phyloP scores from a whole-genome alignment of 2,888 invertebrate species.

The Agrochola lychnidis region DNA sequence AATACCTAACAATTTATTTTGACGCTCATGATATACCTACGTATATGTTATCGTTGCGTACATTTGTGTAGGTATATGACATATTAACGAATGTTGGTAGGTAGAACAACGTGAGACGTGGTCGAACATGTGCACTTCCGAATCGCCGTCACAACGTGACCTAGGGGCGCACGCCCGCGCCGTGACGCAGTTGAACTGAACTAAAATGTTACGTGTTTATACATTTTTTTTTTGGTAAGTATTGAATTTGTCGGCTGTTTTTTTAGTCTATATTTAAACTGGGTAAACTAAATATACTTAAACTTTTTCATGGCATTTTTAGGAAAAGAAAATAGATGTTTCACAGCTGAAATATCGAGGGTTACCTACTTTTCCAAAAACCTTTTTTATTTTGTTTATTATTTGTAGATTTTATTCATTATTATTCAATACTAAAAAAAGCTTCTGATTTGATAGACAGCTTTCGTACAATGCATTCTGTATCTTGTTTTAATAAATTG shows the following conservation, averaged over 20 bases:
- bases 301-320: background rate
- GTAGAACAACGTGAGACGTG: constrained; percentile 65
- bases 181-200: constrained; percentile 7
- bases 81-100: constrained; percentile 50
- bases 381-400: background rate
- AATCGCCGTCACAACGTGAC: constrained; percentile 71
- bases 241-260: background rate
- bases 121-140: constrained; percentile 71
- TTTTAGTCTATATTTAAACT: background rate
- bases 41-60: constrained; percentile 22
- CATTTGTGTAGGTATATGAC: constrained; percentile 27
- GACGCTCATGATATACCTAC: background rate
- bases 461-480: background rate
- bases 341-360: background rate
- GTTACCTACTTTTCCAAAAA: background rate
- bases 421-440: no score
- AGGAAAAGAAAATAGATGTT: background rate
- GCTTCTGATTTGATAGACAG: background rate
- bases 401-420: background rate
- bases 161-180: constrained; percentile 47
- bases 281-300: background rate
- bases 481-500: background rate
- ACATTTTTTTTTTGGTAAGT: background rate
- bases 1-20: constrained; percentile 6
- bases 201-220: constrained; percentile 8